Percentiles rank a stretch among this genome's conserved stretches.
These are phyloP conservation scores for Spodoptera litura DNA, from an alignment of 1,140 invertebrate genomes.

Conservation along the genomic window DNA sequence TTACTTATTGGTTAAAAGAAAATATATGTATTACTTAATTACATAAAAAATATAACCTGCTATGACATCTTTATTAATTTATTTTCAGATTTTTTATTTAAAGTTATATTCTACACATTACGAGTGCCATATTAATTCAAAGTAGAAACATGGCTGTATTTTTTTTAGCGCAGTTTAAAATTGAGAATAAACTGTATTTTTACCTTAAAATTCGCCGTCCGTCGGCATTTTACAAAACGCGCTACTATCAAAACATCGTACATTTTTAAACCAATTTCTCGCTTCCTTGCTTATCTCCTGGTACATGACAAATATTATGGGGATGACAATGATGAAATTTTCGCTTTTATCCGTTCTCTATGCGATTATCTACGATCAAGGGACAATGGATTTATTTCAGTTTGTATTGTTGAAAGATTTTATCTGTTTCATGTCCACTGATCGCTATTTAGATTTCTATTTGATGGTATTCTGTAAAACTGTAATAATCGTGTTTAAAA, in stretches of 20 bases:
- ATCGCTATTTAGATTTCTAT: not conserved
- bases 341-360: slow-evolving; percentile 18
- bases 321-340: slow-evolving; percentile 16
- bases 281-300: slow-evolving; percentile 28
- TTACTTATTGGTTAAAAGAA: too few species aligned
- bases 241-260: not conserved
- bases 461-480: not conserved
- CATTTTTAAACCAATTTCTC: slow-evolving; percentile 35
- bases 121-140: too few species aligned
- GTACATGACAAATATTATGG: slow-evolving; percentile 34
- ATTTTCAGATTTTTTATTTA: too few species aligned
- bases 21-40: too few species aligned
- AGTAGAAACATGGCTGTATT: too few species aligned
- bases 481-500: not conserved
- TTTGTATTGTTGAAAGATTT: slow-evolving; percentile 12
- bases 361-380: not conserved
- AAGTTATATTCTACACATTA: too few species aligned
- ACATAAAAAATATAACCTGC: too few species aligned
- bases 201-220: not conserved
- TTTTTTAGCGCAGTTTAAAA: too few species aligned
- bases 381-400: not conserved
- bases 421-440: not conserved
- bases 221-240: not conserved
- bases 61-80: too few species aligned
- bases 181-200: too few species aligned